phyloP scores from a whole-genome alignment of 2,113 vertebrate species.

The Hirundichthys speculiger region DNA sequence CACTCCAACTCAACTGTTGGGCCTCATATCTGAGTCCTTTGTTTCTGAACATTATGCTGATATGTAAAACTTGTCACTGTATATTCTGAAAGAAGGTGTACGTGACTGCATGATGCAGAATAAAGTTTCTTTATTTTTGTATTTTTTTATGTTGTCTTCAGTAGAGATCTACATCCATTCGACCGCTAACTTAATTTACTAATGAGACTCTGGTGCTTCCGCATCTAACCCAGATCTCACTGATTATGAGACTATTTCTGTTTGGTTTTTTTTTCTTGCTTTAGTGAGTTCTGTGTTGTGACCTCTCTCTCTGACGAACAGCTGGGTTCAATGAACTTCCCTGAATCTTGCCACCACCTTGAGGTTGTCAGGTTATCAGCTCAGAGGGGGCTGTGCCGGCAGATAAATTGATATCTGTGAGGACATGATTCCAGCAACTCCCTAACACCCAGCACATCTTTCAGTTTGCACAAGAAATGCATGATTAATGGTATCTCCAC shows the following conservation, averaged over 20 bases:
- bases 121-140: no score
- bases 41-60: no score
- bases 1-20: no score
- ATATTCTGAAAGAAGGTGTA: no score
- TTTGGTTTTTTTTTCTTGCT: neutral
- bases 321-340: neutral
- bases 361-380: neutral
- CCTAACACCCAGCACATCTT: neutral
- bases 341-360: neutral
- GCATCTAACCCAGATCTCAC: neutral
- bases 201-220: no score
- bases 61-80: no score
- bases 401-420: neutral
- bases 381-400: neutral
- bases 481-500: no score
- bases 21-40: no score
- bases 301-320: neutral
- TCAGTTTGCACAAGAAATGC: neutral
- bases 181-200: no score
- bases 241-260: neutral
- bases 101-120: no score
- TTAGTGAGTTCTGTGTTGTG: neutral
- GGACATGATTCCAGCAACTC: constrained; percentile 1
- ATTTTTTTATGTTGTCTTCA: no score
- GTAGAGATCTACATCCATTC: no score